Evolutionary conservation across 2,888 invertebrate species (phyloP).

Genomic region (Oligia fasciuncula): DNA sequence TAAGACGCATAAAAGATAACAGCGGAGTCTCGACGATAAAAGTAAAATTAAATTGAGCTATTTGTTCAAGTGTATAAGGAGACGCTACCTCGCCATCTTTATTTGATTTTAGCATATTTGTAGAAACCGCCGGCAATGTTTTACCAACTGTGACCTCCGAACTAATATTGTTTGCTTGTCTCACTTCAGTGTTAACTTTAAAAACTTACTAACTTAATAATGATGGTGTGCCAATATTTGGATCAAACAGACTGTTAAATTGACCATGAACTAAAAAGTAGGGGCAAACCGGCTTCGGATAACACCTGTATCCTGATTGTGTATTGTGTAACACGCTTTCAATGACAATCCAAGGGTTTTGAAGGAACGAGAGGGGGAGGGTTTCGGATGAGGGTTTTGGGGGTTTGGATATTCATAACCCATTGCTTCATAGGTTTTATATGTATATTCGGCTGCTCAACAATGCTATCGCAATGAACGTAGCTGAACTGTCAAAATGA

Average conservation of each 20-base stretch:
- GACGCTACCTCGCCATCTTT: slow-evolving; percentile 19
- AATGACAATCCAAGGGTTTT: background rate
- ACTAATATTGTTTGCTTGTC: slow-evolving; percentile 18
- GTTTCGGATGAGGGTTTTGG: no score
- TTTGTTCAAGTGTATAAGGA: slow-evolving; percentile 47
- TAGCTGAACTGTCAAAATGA: slow-evolving; percentile 1
- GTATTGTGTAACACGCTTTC: background rate
- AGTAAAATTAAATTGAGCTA: slow-evolving; percentile 38
- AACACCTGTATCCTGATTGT: background rate
- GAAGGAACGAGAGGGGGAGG: background rate
- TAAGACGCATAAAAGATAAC: slow-evolving; percentile 16
- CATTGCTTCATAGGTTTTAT: background rate
- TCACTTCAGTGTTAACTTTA: slow-evolving; percentile 1
- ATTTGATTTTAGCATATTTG: slow-evolving; percentile 27
- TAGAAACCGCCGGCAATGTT: slow-evolving; percentile 28
- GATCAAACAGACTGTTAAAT: slow-evolving; percentile 5
- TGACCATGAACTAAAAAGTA: background rate
- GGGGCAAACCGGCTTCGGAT: background rate
- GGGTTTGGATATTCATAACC: no score
- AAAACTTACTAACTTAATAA: background rate
- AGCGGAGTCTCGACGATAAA: slow-evolving; percentile 12
- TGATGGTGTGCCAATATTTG: background rate
- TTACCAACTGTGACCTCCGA: slow-evolving; percentile 44
- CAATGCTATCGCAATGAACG: background rate
- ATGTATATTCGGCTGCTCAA: background rate